Evolutionary conservation across 2,888 invertebrate species (phyloP).

Genomic region (Hanleya hanleyi): DNA sequence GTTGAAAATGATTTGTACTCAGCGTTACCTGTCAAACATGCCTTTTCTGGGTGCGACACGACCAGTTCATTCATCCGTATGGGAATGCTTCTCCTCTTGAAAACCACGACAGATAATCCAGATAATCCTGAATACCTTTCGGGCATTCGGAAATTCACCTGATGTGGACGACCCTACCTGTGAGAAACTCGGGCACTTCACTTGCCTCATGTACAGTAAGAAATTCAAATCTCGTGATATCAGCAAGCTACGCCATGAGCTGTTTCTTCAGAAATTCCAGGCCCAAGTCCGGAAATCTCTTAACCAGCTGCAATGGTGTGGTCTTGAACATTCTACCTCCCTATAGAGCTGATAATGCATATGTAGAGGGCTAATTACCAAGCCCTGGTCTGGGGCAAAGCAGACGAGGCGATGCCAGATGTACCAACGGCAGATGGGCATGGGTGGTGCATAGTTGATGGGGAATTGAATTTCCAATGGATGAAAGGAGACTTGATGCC

Average conservation of each 20-base stretch:
- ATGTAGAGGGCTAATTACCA: slow-evolving; percentile 3
- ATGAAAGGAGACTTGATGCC: not conserved
- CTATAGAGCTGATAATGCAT: slow-evolving; percentile 28
- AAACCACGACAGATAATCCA: slow-evolving; percentile 4
- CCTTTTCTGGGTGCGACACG: slow-evolving; percentile 34
- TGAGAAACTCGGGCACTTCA: not conserved
- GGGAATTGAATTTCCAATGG: too few species aligned
- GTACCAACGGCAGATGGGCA: not conserved
- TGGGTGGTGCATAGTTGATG: not conserved
- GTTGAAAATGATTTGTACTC: slow-evolving; percentile 21
- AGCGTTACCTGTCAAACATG: slow-evolving; percentile 21
- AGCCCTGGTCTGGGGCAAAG: not conserved
- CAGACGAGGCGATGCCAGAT: not conserved
- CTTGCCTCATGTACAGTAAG: not conserved
- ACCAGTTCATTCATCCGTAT: slow-evolving; percentile 28
- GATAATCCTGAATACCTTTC: not conserved
- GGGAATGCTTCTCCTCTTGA: slow-evolving; percentile 25
- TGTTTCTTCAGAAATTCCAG: slow-evolving; percentile 12
- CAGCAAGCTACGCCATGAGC: slow-evolving; percentile 16
- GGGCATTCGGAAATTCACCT: not conserved
- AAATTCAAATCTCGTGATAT: slow-evolving; percentile 7
- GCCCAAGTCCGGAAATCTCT: not conserved
- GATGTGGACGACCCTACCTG: not conserved
- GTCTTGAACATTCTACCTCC: slow-evolving; percentile 29
- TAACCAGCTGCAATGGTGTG: slow-evolving; percentile 15